These are phyloP conservation scores for Taenioides sp. DNA, from an alignment of 2,797 vertebrate genomes.

Conservation along the genomic window DNA sequence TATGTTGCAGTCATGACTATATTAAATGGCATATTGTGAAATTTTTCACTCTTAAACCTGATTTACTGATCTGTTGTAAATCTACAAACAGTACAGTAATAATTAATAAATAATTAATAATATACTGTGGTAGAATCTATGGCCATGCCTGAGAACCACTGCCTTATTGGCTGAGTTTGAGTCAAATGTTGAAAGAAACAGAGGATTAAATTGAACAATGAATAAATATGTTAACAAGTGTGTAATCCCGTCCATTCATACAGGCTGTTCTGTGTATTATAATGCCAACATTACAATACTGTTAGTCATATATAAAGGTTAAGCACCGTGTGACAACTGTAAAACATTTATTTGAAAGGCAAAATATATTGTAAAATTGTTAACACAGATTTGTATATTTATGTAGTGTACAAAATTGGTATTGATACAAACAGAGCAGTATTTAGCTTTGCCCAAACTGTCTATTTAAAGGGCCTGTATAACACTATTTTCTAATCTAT, in stretches of 20 bases:
- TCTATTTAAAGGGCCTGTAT: too few species aligned
- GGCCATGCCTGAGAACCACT: neutral
- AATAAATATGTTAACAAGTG: neutral
- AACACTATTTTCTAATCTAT: too few species aligned
- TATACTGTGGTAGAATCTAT: neutral
- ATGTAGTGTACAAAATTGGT: too few species aligned
- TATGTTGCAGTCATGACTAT: neutral
- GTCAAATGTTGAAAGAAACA: neutral
- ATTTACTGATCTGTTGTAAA: neutral
- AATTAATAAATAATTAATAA: neutral
- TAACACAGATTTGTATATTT: too few species aligned
- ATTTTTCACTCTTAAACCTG: neutral
- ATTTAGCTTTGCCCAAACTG: neutral
- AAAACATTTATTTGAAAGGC: neutral
- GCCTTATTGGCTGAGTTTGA: neutral
- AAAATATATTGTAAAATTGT: neutral
- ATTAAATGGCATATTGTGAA: neutral
- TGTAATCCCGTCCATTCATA: conserved; percentile 1
- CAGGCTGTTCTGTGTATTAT: neutral
- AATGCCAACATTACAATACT: neutral
- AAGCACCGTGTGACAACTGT: neutral
- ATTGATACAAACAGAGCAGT: neutral
- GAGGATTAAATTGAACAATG: neutral
- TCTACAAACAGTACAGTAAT: neutral
- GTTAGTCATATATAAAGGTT: conserved; percentile 1